Base-by-base conservation (phyloP, 2,113 vertebrate genomes). In the Callopanchax toddi region DNA sequence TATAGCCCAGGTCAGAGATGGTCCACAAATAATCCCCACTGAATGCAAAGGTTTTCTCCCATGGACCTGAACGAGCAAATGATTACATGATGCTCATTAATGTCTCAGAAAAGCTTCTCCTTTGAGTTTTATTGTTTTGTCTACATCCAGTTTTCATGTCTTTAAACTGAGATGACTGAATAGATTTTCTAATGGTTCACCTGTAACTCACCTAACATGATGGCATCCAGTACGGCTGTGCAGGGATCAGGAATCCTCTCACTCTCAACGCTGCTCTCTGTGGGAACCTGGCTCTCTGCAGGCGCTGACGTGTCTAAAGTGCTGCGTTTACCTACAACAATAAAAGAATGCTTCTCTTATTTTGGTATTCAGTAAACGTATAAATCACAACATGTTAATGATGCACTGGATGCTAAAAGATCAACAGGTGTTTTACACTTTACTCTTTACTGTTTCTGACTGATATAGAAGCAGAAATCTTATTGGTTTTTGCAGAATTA, bases 21-120 rank as follows among this genome's bases (percentile, higher is more conserved):
- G 92, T 95, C 95, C 95, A 97, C 65, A 95, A 89, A 0, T 95
- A 95, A 59, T 93, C 84, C 4, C 95, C 94, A 43, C 93, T 95
- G 78, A 97, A 97, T n/a, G 95, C 95, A 67, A 93, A 96, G 1
- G 93, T 95, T 82, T 94, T 94, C 23, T 70, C 87, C 54, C 87
- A 91, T 10, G 95, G 94, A 29, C 95, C 95, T 97, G 83, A 48
- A 6, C 5, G 23, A 49, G 64, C 12, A 46, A 48, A 42, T 40
- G 15, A 25, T 45, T 7, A 29, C 16, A 9, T 20, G 10, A 23
- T 48, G 10, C 49, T 34, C 0, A 21, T n/a, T n/a, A n/a, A n/a
- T n/a, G n/a, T n/a, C n/a, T n/a, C n/a, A n/a, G n/a, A n/a, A n/a
- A n/a, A n/a, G 29, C 29, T 32, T 32, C 29, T 32, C 1, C 6